Evolutionary conservation across 2,888 invertebrate species (phyloP), one percentile per base, ranked within the genome.

Genomic region (Pelosia muscerda): DNA sequence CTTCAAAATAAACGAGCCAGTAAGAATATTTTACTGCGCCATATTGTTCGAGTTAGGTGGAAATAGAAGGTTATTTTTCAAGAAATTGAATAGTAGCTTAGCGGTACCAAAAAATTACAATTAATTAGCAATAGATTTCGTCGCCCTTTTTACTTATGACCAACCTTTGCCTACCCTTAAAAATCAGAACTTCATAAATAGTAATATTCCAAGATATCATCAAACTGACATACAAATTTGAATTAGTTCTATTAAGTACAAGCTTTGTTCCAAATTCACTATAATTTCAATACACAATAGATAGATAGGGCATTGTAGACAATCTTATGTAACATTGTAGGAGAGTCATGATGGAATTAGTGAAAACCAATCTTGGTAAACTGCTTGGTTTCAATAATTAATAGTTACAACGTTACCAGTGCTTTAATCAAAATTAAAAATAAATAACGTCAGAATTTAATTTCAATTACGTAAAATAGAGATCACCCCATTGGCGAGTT

Each of bases 401-500:
- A 1, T 3, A 19, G 15, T 42, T n/a, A 49, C n/a, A 49, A 49
- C 9, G n/a, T 9, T 19, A n/a, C n/a, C 49, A n/a, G n/a, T n/a
- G 9, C n/a, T 49, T 2, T 5, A 49, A 9, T 1, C 1, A 15
- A 13, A 38, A 15, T 38, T 38, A 3, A 3, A 15, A 49, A 49
- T 49, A 49, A n/a, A 19, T 49, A n/a, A 49, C 15, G 9, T 28
- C 15, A 22, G 28, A 13, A 49, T 62, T 53, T 28, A 22, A 49
- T 28, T 49, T 53, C 13, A 55, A 56, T 63, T 23, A 38, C 55
- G 25, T 31, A 55, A 49, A 60, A 59, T 19, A 11, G 34, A 63
- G 19, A 15, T 58, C 25, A 22, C 55, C 26, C 59, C 58, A 69
- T 49, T 67, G 59, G 25, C 60, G 19, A 65, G 28, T 66, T 69